Conservation (phyloP, 2,797 vertebrate genomes). For the Yasuhikotakia modesta region DNA sequence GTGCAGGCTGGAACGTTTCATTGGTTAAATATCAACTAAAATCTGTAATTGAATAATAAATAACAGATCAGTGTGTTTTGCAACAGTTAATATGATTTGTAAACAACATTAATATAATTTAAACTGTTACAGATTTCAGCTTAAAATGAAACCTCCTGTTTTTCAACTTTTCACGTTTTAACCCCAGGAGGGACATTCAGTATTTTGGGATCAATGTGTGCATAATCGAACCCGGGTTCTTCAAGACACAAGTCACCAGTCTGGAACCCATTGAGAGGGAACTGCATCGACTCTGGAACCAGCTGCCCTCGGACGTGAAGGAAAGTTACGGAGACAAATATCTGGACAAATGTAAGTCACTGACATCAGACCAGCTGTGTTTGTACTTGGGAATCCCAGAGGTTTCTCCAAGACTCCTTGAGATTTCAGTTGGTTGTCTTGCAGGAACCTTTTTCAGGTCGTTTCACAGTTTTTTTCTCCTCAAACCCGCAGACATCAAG, state of each 20-base stretch:
- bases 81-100: too few relatives aligned
- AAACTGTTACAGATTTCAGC: too few relatives aligned
- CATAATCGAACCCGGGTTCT: conserved; percentile 93
- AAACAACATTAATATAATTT: too few relatives aligned
- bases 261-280: conserved; percentile 79
- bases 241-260: conserved; percentile 85
- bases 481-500: conserved; percentile 75
- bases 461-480: neutral
- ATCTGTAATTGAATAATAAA: too few relatives aligned
- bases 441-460: neutral
- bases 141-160: neutral
- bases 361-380: neutral
- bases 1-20: too few relatives aligned
- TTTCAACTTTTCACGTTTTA: neutral
- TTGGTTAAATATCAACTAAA: too few relatives aligned
- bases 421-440: neutral
- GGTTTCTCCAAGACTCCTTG: too few relatives aligned
- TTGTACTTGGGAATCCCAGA: too few relatives aligned
- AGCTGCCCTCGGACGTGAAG: conserved; percentile 79
- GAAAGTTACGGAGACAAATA: conserved; percentile 87
- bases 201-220: conserved; percentile 89
- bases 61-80: too few relatives aligned
- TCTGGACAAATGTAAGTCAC: conserved; percentile 80
- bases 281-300: conserved; percentile 84
- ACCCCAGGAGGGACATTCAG: conserved; percentile 84